Evolutionary conservation across 2,888 invertebrate species (phyloP).

Genomic region (Apamea sordens): DNA sequence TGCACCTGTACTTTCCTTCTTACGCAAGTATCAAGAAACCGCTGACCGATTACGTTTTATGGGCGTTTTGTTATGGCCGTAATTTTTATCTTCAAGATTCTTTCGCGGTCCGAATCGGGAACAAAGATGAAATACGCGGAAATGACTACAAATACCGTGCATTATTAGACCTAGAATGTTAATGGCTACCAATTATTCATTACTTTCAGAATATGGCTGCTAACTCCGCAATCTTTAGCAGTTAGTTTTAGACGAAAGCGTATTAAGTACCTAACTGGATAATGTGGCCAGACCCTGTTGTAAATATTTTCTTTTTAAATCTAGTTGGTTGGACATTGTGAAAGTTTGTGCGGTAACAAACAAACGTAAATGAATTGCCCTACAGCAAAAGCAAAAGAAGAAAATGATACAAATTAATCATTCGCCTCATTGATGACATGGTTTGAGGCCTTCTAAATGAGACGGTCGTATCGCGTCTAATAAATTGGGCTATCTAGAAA

Average conservation of each 20-base stretch:
- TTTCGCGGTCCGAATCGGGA: slow-evolving; percentile 62
- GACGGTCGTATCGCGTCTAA: slow-evolving; percentile 8
- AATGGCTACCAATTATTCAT: slow-evolving; percentile 48
- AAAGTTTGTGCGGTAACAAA: slow-evolving; percentile 54
- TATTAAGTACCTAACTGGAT: slow-evolving; percentile 35
- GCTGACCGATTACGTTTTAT: slow-evolving; percentile 58
- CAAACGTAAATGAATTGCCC: slow-evolving; percentile 48
- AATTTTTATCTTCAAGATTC: slow-evolving; percentile 58
- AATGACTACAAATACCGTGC: slow-evolving; percentile 48
- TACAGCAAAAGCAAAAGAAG: slow-evolving; percentile 44
- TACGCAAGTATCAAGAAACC: slow-evolving; percentile 49
- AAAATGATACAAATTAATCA: slow-evolving; percentile 52
- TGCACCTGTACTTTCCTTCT: slow-evolving; percentile 60
- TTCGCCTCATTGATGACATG: slow-evolving; percentile 44
- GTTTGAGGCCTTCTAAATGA: slow-evolving; percentile 8
- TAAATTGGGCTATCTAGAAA: slow-evolving; percentile 14
- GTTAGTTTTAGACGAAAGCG: slow-evolving; percentile 28
- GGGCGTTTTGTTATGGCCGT: slow-evolving; percentile 50
- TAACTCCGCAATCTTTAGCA: slow-evolving; percentile 24
- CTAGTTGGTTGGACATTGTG: slow-evolving; percentile 44
- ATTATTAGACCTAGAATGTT: slow-evolving; percentile 64
- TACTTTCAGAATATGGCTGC: slow-evolving; percentile 28
- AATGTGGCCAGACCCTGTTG: slow-evolving; percentile 15
- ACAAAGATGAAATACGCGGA: slow-evolving; percentile 66
- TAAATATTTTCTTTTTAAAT: slow-evolving; percentile 36